These are phyloP conservation scores for Apodemus sylvaticus DNA, from an alignment of 2,113 vertebrate species.

Conservation along the genomic window DNA sequence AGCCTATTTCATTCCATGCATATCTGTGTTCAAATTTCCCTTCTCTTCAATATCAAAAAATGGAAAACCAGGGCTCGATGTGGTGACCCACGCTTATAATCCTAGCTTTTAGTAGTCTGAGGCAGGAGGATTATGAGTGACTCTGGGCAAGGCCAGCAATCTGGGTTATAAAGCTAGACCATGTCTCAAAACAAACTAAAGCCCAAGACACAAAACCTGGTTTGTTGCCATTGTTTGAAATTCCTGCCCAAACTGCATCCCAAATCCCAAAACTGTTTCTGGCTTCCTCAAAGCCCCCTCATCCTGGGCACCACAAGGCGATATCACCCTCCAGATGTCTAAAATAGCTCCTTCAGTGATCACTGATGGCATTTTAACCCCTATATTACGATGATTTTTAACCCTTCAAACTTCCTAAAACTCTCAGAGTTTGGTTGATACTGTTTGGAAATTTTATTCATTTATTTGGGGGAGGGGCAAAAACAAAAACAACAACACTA, in stretches of 20 bases:
- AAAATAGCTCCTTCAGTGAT: background rate
- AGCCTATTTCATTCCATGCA: background rate
- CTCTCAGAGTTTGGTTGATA: background rate
- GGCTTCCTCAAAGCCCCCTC: background rate
- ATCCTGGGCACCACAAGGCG: background rate
- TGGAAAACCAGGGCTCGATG: background rate
- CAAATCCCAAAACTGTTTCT: background rate
- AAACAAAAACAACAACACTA: background rate
- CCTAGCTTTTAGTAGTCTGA: background rate
- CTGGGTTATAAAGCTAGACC: background rate
- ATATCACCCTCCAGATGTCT: background rate
- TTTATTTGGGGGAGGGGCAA: background rate
- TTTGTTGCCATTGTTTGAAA: background rate
- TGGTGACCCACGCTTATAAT: background rate
- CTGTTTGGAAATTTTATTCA: constrained; percentile 10
- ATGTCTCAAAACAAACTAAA: background rate
- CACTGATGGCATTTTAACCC: background rate
- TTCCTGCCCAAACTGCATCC: background rate
- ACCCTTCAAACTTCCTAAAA: background rate
- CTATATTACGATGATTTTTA: background rate
- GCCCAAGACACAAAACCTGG: background rate
- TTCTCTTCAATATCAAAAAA: background rate
- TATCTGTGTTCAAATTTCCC: constrained; percentile 1
- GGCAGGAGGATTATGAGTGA: background rate
- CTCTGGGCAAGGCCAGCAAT: background rate